These are phyloP conservation scores for Fundulus diaphanus DNA, from an alignment of 2,797 vertebrate genomes.

Conservation along the genomic window DNA sequence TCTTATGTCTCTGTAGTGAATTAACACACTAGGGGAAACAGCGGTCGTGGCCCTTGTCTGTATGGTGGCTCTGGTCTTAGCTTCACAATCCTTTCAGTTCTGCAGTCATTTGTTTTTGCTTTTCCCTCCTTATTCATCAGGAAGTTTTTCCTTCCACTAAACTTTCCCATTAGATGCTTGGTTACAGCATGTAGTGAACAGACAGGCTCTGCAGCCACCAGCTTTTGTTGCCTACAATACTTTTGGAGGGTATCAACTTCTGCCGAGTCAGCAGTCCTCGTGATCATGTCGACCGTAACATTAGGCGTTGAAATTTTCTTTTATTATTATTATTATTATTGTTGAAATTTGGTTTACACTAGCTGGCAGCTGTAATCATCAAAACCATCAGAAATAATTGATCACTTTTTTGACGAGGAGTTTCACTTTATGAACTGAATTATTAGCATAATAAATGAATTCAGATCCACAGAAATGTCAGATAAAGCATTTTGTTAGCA, in stretches of 20 bases:
- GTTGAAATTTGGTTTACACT: neutral
- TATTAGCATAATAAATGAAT: neutral
- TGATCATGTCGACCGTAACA: neutral
- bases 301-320: neutral
- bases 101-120: too few species aligned
- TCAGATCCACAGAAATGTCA: neutral
- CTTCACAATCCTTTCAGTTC: too few species aligned
- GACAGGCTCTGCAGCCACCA: neutral
- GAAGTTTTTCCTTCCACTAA: neutral
- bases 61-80: too few species aligned
- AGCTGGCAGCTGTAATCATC: neutral
- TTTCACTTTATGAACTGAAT: neutral
- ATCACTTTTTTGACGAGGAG: neutral
- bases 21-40: too few species aligned
- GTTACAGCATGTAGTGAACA: neutral
- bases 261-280: neutral
- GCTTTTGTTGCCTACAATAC: neutral
- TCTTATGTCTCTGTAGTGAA: neutral
- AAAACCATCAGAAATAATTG: neutral
- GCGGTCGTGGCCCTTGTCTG: too few species aligned
- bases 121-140: too few species aligned
- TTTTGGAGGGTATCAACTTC: neutral
- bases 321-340: too few species aligned
- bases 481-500: neutral
- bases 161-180: neutral